Evolutionary conservation across 2,113 vertebrate species (phyloP).

Genomic region (Platysteira castanea): DNA sequence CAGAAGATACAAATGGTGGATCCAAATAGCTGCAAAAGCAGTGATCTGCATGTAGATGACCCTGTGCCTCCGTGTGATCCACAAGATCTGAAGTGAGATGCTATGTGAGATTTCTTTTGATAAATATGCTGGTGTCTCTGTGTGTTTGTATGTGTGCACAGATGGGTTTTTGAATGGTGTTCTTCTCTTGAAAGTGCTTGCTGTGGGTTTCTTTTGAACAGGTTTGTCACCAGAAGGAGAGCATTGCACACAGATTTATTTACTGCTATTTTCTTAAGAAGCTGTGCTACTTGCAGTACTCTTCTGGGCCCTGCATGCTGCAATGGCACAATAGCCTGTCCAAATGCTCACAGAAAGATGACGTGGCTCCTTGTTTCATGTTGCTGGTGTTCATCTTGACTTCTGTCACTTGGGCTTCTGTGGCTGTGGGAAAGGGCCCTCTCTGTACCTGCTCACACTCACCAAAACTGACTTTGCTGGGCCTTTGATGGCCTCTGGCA

Average conservation of each 20-base stretch:
- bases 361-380: not conserved
- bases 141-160: not conserved
- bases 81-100: not conserved
- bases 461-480: not conserved
- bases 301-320: not conserved
- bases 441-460: not conserved
- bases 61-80: not conserved
- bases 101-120: not conserved
- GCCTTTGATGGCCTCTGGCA: not conserved
- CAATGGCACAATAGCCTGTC: not conserved
- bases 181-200: not conserved
- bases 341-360: not conserved
- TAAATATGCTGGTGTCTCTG: not conserved
- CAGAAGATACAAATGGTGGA: not conserved
- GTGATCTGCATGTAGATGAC: not conserved
- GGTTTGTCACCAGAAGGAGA: not conserved
- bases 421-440: not conserved
- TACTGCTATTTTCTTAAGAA: not conserved
- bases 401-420: not conserved
- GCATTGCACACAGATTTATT: not conserved
- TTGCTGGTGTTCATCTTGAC: not conserved
- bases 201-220: not conserved
- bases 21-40: not conserved
- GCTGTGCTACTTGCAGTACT: not conserved
- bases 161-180: not conserved